Conservation (phyloP, 2,113 vertebrate genomes). For the Pteruthius melanotis region DNA sequence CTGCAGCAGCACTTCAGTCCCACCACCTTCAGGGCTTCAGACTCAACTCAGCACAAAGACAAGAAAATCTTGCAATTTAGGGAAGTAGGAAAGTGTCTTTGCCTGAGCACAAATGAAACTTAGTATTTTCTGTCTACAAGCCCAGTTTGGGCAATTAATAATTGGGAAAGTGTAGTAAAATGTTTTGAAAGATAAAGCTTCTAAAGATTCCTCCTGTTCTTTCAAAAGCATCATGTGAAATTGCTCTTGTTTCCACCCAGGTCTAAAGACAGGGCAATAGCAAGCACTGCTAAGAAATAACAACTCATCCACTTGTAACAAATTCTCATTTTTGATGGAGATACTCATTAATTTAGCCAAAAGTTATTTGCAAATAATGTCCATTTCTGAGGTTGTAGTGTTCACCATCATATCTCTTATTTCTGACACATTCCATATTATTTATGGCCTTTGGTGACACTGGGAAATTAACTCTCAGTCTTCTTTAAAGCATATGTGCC, state of each 20-base stretch:
- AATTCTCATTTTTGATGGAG: conserved; percentile 3
- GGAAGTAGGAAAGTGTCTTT: not conserved
- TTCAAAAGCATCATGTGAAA: not conserved
- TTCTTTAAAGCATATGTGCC: not conserved
- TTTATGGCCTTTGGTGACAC: conserved; percentile 13
- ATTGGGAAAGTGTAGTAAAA: not conserved
- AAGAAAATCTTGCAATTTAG: not conserved
- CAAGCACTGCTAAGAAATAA: conserved; percentile 11
- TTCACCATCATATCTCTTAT: conserved; percentile 35
- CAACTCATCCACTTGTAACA: not conserved
- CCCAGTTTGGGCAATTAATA: conserved; percentile 1
- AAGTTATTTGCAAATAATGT: conserved; percentile 48
- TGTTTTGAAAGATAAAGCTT: conserved; percentile 4
- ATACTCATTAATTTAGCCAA: not conserved
- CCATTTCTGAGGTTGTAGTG: not conserved
- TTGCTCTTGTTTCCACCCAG: conserved; percentile 15
- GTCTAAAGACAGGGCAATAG: not conserved
- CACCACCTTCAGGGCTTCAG: not conserved
- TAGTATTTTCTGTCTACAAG: not conserved
- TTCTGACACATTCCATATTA: conserved; percentile 44
- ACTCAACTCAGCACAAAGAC: not conserved
- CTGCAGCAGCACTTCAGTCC: not conserved
- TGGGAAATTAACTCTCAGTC: conserved; percentile 44
- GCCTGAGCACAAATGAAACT: not conserved
- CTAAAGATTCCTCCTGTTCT: not conserved